Base-by-base conservation (phyloP, 2,113 vertebrate species). In the Notothenia coriiceps region DNA sequence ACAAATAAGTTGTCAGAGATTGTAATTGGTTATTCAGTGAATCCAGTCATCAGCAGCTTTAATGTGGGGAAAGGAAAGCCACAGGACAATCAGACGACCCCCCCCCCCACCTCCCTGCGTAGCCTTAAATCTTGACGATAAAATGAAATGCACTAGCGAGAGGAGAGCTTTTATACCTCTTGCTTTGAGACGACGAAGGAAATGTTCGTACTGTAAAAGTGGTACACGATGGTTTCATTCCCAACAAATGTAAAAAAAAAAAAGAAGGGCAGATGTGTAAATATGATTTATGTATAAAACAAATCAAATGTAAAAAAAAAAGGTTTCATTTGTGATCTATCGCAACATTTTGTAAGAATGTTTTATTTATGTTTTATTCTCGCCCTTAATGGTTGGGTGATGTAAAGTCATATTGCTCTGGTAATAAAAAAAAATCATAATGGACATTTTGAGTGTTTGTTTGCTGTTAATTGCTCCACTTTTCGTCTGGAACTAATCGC, bases 351-450 rank as follows among this genome's bases (percentile, higher is more conserved):
- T 97, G 94, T 96, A 95, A 95, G 92, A 93, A 94, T 92, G 92
- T 96, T 96, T 97, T 98, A 99, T 99, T 99, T 99, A 98, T 98
- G 96, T 90, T 93, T 94, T 89, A 93, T 95, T 94, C 89, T 91
- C 92, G 54, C 77, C 77, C 93, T 86, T 88, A 7, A 40, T 6
- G 35, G 35, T 92, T 90, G 67, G 71, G 80, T 90, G 92, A 94
- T 96, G 95, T 96, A 95, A 96, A 96, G 93, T 93, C 73, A 90
- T 90, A 94, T 92, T 91, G 94, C 92, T 89, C 91, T 96, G 90
- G 92, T 93, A 97, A 97, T 97, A 96, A 98, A 96, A 94, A 94
- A 88, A 77, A 73, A 86, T 79, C 35, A 82, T 80, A 81, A 75
- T 79, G 70, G 6, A 67, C 10, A 29, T 52, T 18, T 13, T 14